These are phyloP conservation scores for Cavia porcellus DNA, from an alignment of 2,113 vertebrate species.

Conservation along the genomic window DNA sequence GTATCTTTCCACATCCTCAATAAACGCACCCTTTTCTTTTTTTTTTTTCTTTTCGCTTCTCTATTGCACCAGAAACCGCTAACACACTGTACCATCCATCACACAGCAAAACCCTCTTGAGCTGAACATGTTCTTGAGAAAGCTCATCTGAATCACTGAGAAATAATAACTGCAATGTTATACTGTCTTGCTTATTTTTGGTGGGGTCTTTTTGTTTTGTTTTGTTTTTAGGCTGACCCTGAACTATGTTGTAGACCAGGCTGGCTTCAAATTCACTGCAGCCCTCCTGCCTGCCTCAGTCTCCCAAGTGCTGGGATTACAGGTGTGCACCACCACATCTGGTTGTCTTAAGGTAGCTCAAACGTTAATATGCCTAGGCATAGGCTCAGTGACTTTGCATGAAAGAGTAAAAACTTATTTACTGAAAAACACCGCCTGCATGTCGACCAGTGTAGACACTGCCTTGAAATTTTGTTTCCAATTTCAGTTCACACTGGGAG, in stretches of 20 bases:
- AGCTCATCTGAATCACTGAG: neutral
- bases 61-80: no score
- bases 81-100: neutral
- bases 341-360: neutral
- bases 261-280: neutral
- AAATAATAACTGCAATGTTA: neutral
- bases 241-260: neutral
- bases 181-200: neutral
- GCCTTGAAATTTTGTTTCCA: neutral
- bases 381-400: neutral
- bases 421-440: neutral
- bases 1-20: no score
- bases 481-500: neutral
- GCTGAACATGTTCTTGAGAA: neutral
- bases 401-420: neutral
- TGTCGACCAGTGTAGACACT: neutral
- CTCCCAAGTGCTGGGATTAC: neutral
- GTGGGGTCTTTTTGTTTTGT: no score
- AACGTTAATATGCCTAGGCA: neutral
- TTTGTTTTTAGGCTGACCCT: neutral
- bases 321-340: neutral
- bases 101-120: neutral
- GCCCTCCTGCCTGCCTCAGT: neutral
- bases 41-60: no score
- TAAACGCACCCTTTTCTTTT: no score